phyloP scores from a whole-genome alignment of 2,113 vertebrate species.

The Pollachius pollachius region DNA sequence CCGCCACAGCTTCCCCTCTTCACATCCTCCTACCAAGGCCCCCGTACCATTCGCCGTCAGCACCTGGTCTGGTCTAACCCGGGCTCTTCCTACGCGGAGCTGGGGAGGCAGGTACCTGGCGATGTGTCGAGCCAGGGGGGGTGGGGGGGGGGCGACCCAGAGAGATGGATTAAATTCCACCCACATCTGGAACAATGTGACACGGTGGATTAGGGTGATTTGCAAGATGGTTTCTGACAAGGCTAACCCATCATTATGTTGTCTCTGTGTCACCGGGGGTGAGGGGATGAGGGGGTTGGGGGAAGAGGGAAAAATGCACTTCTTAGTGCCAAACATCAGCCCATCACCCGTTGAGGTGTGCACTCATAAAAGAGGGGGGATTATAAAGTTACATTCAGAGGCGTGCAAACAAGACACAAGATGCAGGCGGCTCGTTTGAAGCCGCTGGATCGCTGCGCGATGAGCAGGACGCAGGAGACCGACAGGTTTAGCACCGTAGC shows the following conservation, averaged over 20 bases:
- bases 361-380: constrained; percentile 24
- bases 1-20: constrained; percentile 28
- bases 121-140: too few species aligned
- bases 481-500: not conserved
- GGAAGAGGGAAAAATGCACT: constrained; percentile 17
- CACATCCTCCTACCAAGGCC: constrained; percentile 22
- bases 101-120: not conserved
- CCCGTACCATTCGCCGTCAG: constrained; percentile 2
- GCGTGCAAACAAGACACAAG: constrained; percentile 23
- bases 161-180: constrained; percentile 12
- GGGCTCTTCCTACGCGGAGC: not conserved
- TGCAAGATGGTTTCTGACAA: constrained; percentile 33
- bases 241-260: constrained; percentile 16
- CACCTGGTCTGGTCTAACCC: constrained; percentile 12
- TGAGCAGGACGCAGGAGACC: not conserved
- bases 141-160: not conserved
- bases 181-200: constrained; percentile 52
- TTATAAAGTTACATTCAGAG: constrained; percentile 23
- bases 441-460: too few species aligned
- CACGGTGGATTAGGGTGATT: constrained; percentile 35
- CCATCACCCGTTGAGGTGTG: constrained; percentile 21
- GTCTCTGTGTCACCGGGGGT: not conserved
- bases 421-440: too few species aligned
- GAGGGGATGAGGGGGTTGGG: too few species aligned
- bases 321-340: constrained; percentile 28